Percentiles rank a stretch among this genome's conserved stretches.
These are phyloP conservation scores for Vanacampus margaritifer DNA, from an alignment of 2,113 vertebrate species.

Conservation along the genomic window DNA sequence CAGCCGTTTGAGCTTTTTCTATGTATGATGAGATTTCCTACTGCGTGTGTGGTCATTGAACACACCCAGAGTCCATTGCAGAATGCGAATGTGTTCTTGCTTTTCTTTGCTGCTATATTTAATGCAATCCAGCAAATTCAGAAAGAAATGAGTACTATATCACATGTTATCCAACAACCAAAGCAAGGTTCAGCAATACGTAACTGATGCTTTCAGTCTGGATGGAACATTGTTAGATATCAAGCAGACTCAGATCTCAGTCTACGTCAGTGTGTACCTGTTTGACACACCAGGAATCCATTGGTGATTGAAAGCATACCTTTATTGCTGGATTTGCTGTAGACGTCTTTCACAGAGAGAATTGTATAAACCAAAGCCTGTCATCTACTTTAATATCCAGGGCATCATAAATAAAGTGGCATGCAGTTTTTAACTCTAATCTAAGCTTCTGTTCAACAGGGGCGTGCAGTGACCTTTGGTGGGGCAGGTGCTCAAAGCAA, in stretches of 20 bases:
- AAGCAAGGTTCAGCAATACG: conserved; percentile 3
- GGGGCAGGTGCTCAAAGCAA: no score
- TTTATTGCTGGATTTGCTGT: conserved; percentile 14
- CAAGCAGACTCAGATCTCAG: conserved; percentile 30
- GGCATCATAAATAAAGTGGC: conserved; percentile 10
- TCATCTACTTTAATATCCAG: not conserved
- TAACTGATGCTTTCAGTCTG: conserved; percentile 28
- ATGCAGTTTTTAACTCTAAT: conserved; percentile 6
- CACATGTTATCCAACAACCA: no score
- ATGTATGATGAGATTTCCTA: no score
- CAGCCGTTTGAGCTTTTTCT: no score
- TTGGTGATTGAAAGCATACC: not conserved
- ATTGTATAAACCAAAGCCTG: conserved; percentile 9
- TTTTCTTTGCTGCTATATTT: no score
- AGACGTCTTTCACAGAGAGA: not conserved
- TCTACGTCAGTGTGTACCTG: conserved; percentile 28
- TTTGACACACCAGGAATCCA: conserved; percentile 26
- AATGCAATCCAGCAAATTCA: not conserved
- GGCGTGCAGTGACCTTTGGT: no score
- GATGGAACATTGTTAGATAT: conserved; percentile 24
- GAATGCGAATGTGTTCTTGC: no score
- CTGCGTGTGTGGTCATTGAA: no score
- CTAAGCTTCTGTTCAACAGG: not conserved
- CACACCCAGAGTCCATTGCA: no score
- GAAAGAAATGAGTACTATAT: no score